Conservation (phyloP, 2,113 vertebrate genomes). For the Choloepus hoffmanni region DNA sequence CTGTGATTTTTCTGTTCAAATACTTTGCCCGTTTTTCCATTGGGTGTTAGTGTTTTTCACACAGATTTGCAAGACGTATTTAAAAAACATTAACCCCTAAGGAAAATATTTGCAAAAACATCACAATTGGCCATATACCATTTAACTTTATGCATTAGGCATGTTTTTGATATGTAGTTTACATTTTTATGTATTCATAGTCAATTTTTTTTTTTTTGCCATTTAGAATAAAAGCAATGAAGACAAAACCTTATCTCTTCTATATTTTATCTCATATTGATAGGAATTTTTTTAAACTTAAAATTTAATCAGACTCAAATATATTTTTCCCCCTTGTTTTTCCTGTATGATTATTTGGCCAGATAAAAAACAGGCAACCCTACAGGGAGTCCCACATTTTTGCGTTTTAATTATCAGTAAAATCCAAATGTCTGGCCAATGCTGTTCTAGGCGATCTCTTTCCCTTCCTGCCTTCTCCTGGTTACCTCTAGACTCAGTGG, state of each 20-base stretch:
- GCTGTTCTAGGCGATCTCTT: neutral
- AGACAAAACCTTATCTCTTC: neutral
- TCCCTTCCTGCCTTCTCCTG: neutral
- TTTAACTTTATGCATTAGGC: neutral
- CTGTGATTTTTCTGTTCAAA: constrained; percentile 29
- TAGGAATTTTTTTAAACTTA: neutral
- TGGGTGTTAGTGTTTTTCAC: neutral
- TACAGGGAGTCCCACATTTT: neutral
- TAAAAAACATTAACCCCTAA: neutral
- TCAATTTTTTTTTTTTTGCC: neutral
- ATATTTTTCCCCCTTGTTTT: neutral
- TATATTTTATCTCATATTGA: neutral
- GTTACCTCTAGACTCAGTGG: neutral
- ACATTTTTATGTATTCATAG: neutral
- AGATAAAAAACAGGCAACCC: neutral
- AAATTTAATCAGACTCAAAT: neutral
- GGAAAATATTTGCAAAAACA: constrained; percentile 11
- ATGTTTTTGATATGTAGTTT: neutral
- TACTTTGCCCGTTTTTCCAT: neutral
- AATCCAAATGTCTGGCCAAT: neutral
- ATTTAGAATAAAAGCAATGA: neutral
- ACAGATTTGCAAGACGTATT: constrained; percentile 39
- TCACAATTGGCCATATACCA: neutral
- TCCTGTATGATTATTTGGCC: neutral
- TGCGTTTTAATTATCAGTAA: neutral